phyloP scores from a whole-genome alignment of 2,888 invertebrate genomes.

The Zootermopsis nevadensis region DNA sequence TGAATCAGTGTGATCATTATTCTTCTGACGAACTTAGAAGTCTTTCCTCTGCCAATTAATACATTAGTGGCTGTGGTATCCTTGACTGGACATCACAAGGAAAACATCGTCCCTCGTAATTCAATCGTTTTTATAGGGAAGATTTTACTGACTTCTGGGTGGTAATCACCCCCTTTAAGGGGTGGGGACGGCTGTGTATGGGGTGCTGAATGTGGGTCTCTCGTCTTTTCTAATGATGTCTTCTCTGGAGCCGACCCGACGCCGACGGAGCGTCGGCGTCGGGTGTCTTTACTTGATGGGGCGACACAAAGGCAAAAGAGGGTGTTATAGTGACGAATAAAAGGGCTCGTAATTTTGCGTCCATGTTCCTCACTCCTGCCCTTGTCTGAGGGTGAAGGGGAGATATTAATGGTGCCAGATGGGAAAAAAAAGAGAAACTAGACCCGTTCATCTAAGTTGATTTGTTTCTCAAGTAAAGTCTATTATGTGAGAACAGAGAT shows the following conservation, averaged over 20 bases:
- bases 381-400: conserved; percentile 18
- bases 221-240: conserved; percentile 40
- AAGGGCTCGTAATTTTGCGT: conserved; percentile 39
- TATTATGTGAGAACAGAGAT: background rate
- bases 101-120: conserved; percentile 30
- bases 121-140: conserved; percentile 21
- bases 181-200: background rate
- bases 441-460: conserved; percentile 13
- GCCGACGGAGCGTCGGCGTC: conserved; percentile 16
- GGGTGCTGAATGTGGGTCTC: conserved; percentile 5
- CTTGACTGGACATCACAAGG: conserved; percentile 36
- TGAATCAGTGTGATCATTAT: background rate
- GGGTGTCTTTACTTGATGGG: conserved; percentile 39
- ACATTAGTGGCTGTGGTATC: conserved; percentile 10
- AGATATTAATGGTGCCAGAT: conserved; percentile 33
- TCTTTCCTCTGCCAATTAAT: conserved; percentile 37
- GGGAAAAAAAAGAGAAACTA: background rate
- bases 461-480: conserved; percentile 8
- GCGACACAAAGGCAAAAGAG: conserved; percentile 27
- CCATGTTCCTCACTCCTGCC: conserved; percentile 34
- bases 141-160: conserved; percentile 9
- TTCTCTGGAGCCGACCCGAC: conserved; percentile 33
- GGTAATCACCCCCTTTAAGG: conserved; percentile 32
- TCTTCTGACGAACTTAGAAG: background rate
- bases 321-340: conserved; percentile 18